Conservation (phyloP, 2,888 invertebrate species). For the Dusona sp. region DNA sequence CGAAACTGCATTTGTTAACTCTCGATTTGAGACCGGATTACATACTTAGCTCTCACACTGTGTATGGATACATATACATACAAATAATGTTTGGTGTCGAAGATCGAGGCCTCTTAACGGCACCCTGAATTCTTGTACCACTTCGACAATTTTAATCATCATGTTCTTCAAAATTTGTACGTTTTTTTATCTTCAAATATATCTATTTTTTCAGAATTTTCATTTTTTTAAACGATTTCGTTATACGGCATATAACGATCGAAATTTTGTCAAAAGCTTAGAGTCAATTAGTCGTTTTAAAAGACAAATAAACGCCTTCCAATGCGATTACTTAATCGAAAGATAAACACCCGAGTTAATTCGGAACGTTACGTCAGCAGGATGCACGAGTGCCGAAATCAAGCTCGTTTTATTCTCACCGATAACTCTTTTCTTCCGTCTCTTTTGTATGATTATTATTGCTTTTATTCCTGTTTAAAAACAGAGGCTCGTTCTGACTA, state of each 20-base stretch:
- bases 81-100: conserved; percentile 26
- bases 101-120: conserved; percentile 69
- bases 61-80: neutral
- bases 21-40: conserved; percentile 61
- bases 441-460: neutral
- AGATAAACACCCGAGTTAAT: conserved; percentile 38
- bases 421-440: neutral
- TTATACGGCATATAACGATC: neutral
- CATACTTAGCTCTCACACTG: conserved; percentile 18
- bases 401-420: neutral
- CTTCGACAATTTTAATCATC: conserved; percentile 42
- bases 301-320: conserved; percentile 7
- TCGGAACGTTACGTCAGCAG: conserved; percentile 42
- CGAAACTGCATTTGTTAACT: conserved; percentile 57
- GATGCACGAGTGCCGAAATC: neutral
- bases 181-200: neutral
- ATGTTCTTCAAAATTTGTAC: neutral
- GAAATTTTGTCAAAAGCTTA: neutral
- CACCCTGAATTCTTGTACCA: conserved; percentile 67
- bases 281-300: neutral
- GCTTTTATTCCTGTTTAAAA: neutral
- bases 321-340: conserved; percentile 37
- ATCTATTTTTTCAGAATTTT: neutral
- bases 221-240: neutral
- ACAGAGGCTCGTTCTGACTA: neutral